Evolutionary conservation across 2,797 vertebrate genomes (phyloP), one percentile per base, ranked within the genome.

Genomic region (Cuniculus paca): DNA sequence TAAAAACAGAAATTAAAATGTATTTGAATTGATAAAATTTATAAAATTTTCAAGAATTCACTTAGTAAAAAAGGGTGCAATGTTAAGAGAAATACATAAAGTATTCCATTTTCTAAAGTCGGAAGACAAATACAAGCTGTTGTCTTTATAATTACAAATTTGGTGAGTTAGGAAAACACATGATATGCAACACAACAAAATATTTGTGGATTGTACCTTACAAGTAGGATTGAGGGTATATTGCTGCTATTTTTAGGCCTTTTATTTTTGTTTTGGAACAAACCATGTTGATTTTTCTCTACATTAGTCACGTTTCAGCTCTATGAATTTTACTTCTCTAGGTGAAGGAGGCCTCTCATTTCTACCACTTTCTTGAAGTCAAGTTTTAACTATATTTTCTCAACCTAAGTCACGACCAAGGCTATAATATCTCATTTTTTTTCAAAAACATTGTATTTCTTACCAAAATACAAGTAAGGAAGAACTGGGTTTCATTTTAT

Each of bases 1-100:
- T 78, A 81, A 72, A 91, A 85, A 50, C n/a, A 94, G 13, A 90
- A 92, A 61, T 52, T 39, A 80, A 52, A 42, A 63, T 36, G 54
- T 1, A 54, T 36, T 42, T 34, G 2, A 82, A 48, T 65, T 58
- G 14, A 72, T 75, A 60, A 93, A 93, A 87, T 72, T 10, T 91
- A 48, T 36, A 13, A 58, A 72, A 61, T 87, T 94, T 9, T 91
- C 9, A 92, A 77, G 12, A 54, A 87, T 16, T 65, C 0, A 50
- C 75, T 94, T 90, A 77, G 5, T 42, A 94, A 92, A 50, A 90
- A 84, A n/a, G 1, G 1, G 0, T 34, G 8, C 0, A 74, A 56
- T 5, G 36, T 68, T 86, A 86, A 45, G 6, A 83, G 0, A 60
- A 7, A 6, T 63, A 68, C 42, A 92, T 50, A 96, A 95, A 12